These are phyloP conservation scores for Thecophora atra DNA, from an alignment of 2,888 invertebrate genomes.

Conservation along the genomic window DNA sequence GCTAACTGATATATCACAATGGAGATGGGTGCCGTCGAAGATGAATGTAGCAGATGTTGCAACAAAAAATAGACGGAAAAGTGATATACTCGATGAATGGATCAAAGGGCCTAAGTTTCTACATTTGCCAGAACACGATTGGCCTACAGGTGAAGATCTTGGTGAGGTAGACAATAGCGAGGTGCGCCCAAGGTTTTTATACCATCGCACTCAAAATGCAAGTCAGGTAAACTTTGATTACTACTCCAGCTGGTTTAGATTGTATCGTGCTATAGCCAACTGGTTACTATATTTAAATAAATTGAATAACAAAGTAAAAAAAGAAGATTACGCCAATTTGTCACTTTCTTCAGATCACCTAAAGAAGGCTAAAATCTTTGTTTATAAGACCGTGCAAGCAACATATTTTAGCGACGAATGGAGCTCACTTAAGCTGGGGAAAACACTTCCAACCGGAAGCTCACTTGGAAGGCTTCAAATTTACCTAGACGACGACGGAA, in stretches of 20 bases:
- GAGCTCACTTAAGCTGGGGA: background rate
- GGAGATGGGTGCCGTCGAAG: background rate
- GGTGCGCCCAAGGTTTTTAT: no score
- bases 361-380: no score
- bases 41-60: background rate
- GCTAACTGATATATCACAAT: no score
- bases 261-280: no score
- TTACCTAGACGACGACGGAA: no score
- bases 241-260: background rate
- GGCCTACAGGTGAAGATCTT: no score
- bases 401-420: background rate
- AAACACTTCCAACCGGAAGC: background rate
- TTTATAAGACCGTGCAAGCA: background rate
- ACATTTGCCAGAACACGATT: slow-evolving; percentile 4
- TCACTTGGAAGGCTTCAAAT: background rate
- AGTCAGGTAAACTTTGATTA: background rate
- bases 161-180: no score
- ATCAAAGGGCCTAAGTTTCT: background rate
- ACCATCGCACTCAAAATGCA: background rate
- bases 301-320: background rate
- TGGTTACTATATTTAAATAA: no score
- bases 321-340: background rate
- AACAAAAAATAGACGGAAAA: background rate
- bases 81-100: background rate
- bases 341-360: background rate